Percentiles rank a stretch among this genome's conserved stretches.
Conservation (phyloP, 1,140 invertebrate genomes). For the Hydropsyche tenuis region DNA sequence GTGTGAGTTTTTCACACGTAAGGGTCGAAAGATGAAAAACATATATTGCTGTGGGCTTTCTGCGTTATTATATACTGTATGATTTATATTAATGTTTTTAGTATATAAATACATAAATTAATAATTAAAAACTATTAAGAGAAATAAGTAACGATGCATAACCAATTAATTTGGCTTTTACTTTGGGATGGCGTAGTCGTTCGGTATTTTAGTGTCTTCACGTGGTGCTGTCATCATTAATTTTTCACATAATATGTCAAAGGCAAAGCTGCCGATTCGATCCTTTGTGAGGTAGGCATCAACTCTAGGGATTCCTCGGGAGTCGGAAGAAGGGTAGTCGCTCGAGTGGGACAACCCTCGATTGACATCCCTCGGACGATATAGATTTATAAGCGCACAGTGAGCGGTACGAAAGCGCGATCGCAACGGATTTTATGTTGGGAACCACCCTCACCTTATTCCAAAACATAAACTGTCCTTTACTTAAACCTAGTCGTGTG, state of each 20-base stretch:
- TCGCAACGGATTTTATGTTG: conserved; percentile 30
- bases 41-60: no score
- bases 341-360: neutral
- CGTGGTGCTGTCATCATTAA: conserved; percentile 31
- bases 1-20: no score
- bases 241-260: conserved; percentile 41
- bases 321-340: neutral
- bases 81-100: no score
- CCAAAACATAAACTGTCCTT: conserved; percentile 51
- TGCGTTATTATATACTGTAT: no score
- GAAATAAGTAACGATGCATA: no score
- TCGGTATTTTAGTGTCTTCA: conserved; percentile 25
- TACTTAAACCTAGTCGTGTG: conserved; percentile 48
- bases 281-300: conserved; percentile 34
- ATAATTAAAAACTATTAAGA: no score
- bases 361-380: neutral
- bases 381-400: neutral
- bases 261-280: conserved; percentile 25
- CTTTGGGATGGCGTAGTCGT: no score
- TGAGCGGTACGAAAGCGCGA: conserved; percentile 7
- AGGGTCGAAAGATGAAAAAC: no score
- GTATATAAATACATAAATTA: no score
- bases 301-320: conserved; percentile 1
- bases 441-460: conserved; percentile 48
- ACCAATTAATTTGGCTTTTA: no score